A percentile compares a stretch with the other conserved stretches of the same genome.
Evolutionary conservation across 2,113 vertebrate genomes (phyloP).

Genomic region (Pomatorhinus ruficollis): DNA sequence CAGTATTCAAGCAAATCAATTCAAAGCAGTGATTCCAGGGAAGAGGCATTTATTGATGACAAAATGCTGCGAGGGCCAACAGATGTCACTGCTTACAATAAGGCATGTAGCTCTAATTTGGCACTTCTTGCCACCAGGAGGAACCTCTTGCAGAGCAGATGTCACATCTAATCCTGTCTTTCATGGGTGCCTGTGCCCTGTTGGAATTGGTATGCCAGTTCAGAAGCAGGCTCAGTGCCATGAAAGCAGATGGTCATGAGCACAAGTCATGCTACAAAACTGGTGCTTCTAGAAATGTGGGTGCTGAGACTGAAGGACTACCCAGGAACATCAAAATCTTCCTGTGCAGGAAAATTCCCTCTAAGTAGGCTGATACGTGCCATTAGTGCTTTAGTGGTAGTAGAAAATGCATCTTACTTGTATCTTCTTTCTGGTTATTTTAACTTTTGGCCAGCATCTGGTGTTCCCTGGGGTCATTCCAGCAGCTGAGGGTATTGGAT

Average conservation of each 20-base stretch:
- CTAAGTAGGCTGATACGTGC: neutral
- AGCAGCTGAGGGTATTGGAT: neutral
- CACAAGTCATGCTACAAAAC: neutral
- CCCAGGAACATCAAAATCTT: neutral
- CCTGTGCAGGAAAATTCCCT: neutral
- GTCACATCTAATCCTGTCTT: slow-evolving; percentile 21
- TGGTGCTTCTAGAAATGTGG: neutral
- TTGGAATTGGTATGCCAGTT: neutral
- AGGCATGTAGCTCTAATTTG: neutral
- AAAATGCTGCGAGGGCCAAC: neutral
- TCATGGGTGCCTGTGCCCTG: neutral
- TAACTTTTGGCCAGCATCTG: neutral
- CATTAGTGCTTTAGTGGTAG: neutral
- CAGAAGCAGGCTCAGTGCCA: slow-evolving; percentile 24
- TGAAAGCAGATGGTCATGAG: slow-evolving; percentile 51
- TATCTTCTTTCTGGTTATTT: neutral
- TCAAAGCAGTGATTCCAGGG: neutral
- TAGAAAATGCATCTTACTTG: neutral
- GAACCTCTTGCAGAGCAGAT: slow-evolving; percentile 30
- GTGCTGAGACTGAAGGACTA: neutral
- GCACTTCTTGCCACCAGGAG: neutral
- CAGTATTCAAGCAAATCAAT: neutral
- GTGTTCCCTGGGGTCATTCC: neutral
- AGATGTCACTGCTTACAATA: neutral
- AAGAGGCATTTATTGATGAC: neutral